A percentile compares a stretch with the other conserved stretches of the same genome.
Evolutionary conservation across 2,113 vertebrate genomes (phyloP).

Genomic region (Alces alces): DNA sequence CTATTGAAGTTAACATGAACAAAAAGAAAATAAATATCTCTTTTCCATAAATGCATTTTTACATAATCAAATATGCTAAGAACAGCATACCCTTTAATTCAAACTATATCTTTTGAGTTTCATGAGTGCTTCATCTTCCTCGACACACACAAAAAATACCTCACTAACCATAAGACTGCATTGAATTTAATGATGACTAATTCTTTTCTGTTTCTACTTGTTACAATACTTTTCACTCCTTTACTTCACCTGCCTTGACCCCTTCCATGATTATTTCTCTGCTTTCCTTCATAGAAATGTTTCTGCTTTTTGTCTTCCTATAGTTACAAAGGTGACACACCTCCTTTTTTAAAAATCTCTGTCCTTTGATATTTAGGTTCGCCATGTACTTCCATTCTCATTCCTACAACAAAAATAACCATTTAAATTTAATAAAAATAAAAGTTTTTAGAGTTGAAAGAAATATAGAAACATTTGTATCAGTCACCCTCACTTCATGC

Average conservation of each 20-base stretch:
- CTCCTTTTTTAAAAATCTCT: background rate
- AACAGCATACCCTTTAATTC: background rate
- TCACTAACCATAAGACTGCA: background rate
- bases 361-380: background rate
- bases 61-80: background rate
- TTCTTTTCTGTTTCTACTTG: background rate
- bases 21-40: background rate
- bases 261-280: background rate
- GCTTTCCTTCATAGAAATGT: background rate
- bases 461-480: background rate
- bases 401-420: background rate
- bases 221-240: background rate
- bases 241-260: constrained; percentile 18
- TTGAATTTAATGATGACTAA: background rate
- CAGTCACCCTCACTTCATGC: background rate
- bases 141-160: background rate
- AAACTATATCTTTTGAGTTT: background rate
- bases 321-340: background rate
- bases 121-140: background rate
- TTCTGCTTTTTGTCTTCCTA: background rate
- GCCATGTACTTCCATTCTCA: background rate
- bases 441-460: background rate
- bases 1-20: background rate
- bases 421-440: background rate
- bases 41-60: background rate